Evolutionary conservation across 2,888 invertebrate genomes (phyloP).

Genomic region (Germaria angustata): DNA sequence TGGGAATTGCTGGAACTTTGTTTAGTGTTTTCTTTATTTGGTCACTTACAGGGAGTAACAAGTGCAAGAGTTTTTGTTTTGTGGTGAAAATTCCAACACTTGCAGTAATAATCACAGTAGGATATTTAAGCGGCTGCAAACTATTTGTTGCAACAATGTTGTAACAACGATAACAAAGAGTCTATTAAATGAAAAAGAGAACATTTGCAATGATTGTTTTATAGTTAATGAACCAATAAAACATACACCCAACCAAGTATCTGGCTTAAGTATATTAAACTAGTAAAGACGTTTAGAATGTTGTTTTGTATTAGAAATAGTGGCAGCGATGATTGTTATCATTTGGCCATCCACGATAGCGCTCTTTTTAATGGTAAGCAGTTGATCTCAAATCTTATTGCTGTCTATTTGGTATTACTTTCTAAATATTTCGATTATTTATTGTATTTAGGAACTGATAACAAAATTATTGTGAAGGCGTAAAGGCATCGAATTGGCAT

Average conservation of each 20-base stretch:
- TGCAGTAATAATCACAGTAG: conserved; percentile 62
- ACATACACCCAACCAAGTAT: neutral
- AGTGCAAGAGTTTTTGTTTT: conserved; percentile 28
- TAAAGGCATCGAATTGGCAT: conserved; percentile 21
- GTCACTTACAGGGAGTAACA: conserved; percentile 5
- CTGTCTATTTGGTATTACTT: neutral
- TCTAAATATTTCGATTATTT: conserved; percentile 27
- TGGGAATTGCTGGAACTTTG: conserved; percentile 8
- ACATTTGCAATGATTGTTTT: conserved; percentile 19
- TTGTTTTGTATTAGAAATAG: neutral
- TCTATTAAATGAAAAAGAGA: neutral
- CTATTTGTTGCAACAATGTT: neutral
- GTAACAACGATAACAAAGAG: conserved; percentile 1
- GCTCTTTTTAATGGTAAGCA: conserved; percentile 40
- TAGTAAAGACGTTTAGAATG: neutral
- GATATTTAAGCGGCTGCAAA: conserved; percentile 32
- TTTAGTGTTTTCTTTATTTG: conserved; percentile 3
- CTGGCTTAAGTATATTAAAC: neutral
- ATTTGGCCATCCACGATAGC: conserved; percentile 48
- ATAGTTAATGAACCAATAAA: conserved; percentile 46
- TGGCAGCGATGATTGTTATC: neutral
- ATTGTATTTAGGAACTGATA: conserved; percentile 11
- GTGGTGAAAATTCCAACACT: conserved; percentile 58
- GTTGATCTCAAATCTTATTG: conserved; percentile 38
- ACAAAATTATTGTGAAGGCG: neutral